Conservation (phyloP, 2,797 vertebrate genomes). For the Margarornis squamiger region DNA sequence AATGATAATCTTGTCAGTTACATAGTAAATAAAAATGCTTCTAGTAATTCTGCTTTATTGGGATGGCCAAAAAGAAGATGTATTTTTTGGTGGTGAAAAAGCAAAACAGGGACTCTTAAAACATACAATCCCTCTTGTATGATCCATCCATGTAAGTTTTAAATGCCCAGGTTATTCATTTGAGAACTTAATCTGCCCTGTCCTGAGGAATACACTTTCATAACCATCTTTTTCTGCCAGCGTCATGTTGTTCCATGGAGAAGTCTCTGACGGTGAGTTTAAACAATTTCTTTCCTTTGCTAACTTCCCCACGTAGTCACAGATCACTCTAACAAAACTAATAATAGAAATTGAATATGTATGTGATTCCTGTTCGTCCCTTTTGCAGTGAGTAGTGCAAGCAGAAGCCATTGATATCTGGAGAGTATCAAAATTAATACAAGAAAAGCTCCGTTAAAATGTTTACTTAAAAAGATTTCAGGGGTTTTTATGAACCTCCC, state of each 20-base stretch:
- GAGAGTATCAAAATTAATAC: background rate
- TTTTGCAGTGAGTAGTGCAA: background rate
- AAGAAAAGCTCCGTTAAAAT: background rate
- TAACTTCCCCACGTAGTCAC: background rate
- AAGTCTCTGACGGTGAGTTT: background rate
- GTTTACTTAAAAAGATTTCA: background rate
- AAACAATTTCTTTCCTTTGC: background rate
- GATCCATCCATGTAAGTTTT: background rate
- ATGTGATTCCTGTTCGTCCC: background rate
- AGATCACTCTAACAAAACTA: constrained; percentile 2
- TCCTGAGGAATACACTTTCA: background rate
- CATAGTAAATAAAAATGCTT: background rate
- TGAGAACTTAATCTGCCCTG: background rate
- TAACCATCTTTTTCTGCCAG: background rate
- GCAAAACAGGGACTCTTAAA: background rate
- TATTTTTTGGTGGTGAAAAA: background rate
- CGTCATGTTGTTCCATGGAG: background rate
- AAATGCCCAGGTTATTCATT: background rate
- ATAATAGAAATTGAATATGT: background rate
- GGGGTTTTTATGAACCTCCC: background rate
- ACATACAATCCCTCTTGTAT: accelerated
- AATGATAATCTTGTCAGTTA: background rate
- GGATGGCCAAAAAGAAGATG: background rate
- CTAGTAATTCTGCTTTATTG: background rate
- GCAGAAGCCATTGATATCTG: background rate